A percentile compares a stretch with the other conserved stretches of the same genome.
Conservation (phyloP, 2,888 invertebrate species). For the Chrysomela aeneicollis region DNA sequence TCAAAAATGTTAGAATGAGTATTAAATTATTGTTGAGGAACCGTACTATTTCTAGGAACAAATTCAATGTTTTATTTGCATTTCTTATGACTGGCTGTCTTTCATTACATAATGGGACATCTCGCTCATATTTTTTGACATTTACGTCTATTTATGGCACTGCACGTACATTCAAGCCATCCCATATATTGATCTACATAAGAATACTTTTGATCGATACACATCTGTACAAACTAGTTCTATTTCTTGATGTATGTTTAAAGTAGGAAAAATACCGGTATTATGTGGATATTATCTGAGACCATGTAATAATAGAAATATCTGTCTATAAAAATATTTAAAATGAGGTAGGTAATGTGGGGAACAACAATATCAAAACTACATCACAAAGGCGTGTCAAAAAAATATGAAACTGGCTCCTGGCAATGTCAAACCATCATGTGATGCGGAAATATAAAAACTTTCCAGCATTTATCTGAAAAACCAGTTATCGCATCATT, state of each 20-base stretch:
- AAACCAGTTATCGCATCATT: too few species aligned
- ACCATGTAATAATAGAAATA: slow-evolving; percentile 32
- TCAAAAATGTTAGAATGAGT: too few species aligned
- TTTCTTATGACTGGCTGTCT: slow-evolving; percentile 58
- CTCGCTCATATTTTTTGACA: slow-evolving; percentile 31
- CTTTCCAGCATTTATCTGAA: too few species aligned
- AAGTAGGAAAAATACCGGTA: slow-evolving; percentile 56
- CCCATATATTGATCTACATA: slow-evolving; percentile 45
- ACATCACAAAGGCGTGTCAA: slow-evolving; percentile 44
- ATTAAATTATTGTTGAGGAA: slow-evolving; percentile 59
- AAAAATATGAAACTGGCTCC: slow-evolving; percentile 22
- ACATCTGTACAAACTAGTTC: slow-evolving; percentile 53
- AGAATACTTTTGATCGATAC: slow-evolving; percentile 46
- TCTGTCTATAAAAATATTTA: slow-evolving; percentile 38
- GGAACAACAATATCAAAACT: slow-evolving; percentile 52
- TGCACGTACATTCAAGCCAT: slow-evolving; percentile 55
- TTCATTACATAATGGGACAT: slow-evolving; percentile 43
- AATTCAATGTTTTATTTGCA: slow-evolving; percentile 60
- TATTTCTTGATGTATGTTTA: slow-evolving; percentile 51
- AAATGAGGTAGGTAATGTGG: slow-evolving; percentile 53
- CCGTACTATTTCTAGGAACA: slow-evolving; percentile 61
- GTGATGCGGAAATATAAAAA: neutral
- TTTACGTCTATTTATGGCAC: slow-evolving; percentile 54
- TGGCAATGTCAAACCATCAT: slow-evolving; percentile 6
- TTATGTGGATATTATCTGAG: slow-evolving; percentile 52